phyloP scores from a whole-genome alignment of 1,140 invertebrate genomes.

The Platorchestia sp. region DNA sequence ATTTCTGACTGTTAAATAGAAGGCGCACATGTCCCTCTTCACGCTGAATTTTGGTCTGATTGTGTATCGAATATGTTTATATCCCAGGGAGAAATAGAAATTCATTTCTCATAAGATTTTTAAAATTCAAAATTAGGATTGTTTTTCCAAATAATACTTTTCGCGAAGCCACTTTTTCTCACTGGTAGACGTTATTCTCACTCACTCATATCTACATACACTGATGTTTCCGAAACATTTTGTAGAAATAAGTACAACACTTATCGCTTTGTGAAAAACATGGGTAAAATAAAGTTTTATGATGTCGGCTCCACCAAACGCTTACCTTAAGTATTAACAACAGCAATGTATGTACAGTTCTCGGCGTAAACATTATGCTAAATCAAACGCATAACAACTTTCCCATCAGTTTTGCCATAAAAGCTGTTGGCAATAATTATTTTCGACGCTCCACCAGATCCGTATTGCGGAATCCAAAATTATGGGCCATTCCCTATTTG shows the following conservation, averaged over 20 bases:
- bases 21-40: not conserved
- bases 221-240: not conserved
- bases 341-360: too few species aligned
- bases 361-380: not conserved
- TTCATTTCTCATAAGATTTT: not conserved
- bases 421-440: not conserved
- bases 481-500: not conserved
- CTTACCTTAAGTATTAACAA: too few species aligned
- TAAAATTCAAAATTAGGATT: not conserved
- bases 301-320: too few species aligned
- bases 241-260: too few species aligned
- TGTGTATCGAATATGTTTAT: not conserved
- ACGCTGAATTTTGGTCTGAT: not conserved
- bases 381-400: not conserved
- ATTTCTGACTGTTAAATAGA: not conserved
- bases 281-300: not conserved
- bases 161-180: not conserved
- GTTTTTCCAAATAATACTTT: not conserved
- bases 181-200: not conserved
- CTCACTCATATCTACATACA: not conserved
- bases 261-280: too few species aligned
- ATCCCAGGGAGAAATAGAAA: not conserved
- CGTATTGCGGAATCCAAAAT: not conserved
- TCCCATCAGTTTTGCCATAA: not conserved
- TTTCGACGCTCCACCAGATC: not conserved